These are phyloP conservation scores for Sebastes hubbsi DNA, from an alignment of 2,797 vertebrate genomes.

Conservation along the genomic window DNA sequence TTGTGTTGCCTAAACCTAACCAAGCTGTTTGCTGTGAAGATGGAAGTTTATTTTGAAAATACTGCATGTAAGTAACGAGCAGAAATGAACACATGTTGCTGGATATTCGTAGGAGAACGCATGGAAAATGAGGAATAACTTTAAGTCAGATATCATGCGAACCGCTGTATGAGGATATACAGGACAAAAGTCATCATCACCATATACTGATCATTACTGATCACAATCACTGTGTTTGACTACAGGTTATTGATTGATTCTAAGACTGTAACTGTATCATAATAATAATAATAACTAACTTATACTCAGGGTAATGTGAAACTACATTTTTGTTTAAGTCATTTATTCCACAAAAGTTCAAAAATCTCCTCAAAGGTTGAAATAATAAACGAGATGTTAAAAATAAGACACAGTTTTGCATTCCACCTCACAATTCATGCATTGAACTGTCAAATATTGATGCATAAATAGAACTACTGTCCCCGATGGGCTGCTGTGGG, in stretches of 20 bases:
- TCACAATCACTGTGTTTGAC: background rate
- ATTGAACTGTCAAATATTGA: conserved; percentile 27
- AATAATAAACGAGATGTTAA: background rate
- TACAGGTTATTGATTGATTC: background rate
- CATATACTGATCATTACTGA: background rate
- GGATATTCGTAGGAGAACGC: too few species aligned
- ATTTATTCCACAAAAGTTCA: background rate
- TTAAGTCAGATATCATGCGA: too few species aligned
- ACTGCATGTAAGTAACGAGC: too few species aligned
- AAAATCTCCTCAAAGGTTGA: background rate
- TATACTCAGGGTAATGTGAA: background rate
- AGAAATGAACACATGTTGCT: too few species aligned
- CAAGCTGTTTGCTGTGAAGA: too few species aligned
- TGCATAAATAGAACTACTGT: conserved; percentile 11
- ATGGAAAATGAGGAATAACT: too few species aligned
- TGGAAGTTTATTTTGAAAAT: too few species aligned
- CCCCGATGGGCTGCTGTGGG: background rate
- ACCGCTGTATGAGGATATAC: too few species aligned
- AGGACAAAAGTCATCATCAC: background rate
- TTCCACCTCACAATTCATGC: background rate
- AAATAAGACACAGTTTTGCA: background rate
- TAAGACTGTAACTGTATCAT: background rate
- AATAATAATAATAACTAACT: too few species aligned
- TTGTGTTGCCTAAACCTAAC: too few species aligned
- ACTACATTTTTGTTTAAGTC: background rate